These are phyloP conservation scores for Synanthedon formicaeformis DNA, from an alignment of 2,888 invertebrate species.

Conservation along the genomic window DNA sequence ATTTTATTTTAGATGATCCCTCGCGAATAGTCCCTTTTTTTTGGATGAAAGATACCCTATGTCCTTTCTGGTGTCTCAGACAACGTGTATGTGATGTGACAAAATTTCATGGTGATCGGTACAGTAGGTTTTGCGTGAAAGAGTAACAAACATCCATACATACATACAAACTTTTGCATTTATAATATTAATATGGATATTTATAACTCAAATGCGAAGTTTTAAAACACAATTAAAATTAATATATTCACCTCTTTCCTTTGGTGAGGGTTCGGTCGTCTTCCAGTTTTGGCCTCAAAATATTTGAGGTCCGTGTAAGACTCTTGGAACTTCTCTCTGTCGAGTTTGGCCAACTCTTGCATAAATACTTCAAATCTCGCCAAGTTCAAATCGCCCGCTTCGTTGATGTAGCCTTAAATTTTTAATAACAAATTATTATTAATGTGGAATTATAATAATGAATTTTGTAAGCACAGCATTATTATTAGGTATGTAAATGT, in stretches of 20 bases:
- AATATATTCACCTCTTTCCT: slow-evolving; percentile 38
- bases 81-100: too few relatives aligned
- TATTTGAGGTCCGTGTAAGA: slow-evolving; percentile 85
- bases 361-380: slow-evolving; percentile 87
- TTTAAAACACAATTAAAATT: neutral
- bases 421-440: neutral
- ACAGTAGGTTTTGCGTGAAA: too few relatives aligned
- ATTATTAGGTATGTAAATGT: neutral
- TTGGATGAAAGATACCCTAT: too few relatives aligned
- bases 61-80: too few relatives aligned
- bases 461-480: neutral
- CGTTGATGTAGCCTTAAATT: slow-evolving; percentile 89
- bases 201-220: too few relatives aligned
- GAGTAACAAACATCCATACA: too few relatives aligned
- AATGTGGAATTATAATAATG: too few relatives aligned
- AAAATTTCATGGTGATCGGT: too few relatives aligned
- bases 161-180: too few relatives aligned
- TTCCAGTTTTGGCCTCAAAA: slow-evolving; percentile 83
- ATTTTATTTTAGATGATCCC: too few relatives aligned
- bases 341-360: slow-evolving; percentile 78
- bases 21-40: too few relatives aligned
- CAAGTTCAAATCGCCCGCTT: slow-evolving; percentile 86
- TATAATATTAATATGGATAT: too few relatives aligned
- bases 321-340: slow-evolving; percentile 81
- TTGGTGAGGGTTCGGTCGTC: slow-evolving; percentile 60